A percentile compares a stretch with the other conserved stretches of the same genome.
Conservation (phyloP, 1,140 invertebrate genomes). For the Acromyrmex echinatior region DNA sequence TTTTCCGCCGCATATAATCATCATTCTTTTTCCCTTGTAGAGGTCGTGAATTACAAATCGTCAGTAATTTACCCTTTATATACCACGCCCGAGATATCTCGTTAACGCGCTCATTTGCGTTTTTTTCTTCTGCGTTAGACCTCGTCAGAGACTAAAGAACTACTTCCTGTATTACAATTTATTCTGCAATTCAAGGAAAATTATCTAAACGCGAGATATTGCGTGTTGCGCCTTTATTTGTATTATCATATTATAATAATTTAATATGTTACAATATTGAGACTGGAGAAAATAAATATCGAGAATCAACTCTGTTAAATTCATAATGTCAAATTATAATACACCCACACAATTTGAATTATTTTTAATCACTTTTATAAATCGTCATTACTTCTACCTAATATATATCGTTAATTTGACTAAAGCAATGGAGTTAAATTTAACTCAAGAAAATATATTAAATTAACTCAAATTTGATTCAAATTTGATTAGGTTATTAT, state of each 20-base stretch:
- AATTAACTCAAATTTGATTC: no score
- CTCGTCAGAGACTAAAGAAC: conserved; percentile 50
- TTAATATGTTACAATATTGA: background rate
- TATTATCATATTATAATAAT: background rate
- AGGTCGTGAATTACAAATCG: conserved; percentile 68
- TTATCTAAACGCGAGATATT: background rate
- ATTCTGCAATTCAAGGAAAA: background rate
- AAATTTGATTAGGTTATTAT: no score
- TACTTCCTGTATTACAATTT: conserved; percentile 22
- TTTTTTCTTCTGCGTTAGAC: conserved; percentile 16
- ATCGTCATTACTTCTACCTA: no score
- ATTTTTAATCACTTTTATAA: no score
- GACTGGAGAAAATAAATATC: background rate
- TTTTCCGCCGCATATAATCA: conserved; percentile 3
- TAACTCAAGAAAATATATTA: no score
- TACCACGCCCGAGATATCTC: conserved; percentile 44
- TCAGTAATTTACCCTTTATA: conserved; percentile 62
- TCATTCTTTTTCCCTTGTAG: conserved; percentile 25
- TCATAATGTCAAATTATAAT: no score
- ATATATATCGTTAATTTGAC: no score
- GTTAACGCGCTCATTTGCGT: conserved; percentile 20
- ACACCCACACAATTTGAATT: no score
- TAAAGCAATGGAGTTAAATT: no score
- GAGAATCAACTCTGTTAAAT: background rate
- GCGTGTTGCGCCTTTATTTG: background rate